Conservation (phyloP, 92 coral and sea anemone species). For the Micromussa lordhowensis region DNA sequence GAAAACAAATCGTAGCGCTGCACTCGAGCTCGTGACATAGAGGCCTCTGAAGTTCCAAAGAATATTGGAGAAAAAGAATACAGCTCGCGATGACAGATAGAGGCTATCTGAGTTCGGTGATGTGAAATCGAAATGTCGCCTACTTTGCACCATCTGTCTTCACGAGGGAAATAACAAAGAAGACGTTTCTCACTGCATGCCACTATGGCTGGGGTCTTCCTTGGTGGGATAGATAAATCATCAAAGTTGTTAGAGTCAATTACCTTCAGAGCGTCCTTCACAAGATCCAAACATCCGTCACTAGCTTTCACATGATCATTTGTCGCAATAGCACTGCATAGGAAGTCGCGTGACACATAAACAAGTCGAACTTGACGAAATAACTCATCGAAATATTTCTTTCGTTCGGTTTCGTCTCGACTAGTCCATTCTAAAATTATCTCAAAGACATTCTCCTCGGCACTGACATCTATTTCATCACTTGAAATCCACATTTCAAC, state of each 20-base stretch:
- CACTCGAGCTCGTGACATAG: too few species aligned
- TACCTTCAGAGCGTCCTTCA: background rate
- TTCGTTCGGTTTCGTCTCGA: background rate
- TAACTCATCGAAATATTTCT: slow-evolving; percentile 11
- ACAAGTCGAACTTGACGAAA: slow-evolving; percentile 26
- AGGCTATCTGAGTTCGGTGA: too few species aligned
- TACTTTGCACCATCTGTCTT: slow-evolving; percentile 3
- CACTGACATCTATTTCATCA: background rate
- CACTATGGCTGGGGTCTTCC: background rate
- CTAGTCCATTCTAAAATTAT: slow-evolving; percentile 2
- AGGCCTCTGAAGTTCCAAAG: too few species aligned
- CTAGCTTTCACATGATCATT: background rate
- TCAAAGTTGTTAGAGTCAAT: background rate
- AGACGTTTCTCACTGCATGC: background rate
- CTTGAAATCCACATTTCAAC: slow-evolving; percentile 15
- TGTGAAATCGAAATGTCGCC: background rate
- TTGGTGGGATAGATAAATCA: background rate
- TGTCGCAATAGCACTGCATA: background rate
- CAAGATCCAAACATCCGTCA: background rate
- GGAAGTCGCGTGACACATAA: slow-evolving; percentile 15
- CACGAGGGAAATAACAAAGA: slow-evolving; percentile 10
- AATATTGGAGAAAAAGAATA: too few species aligned
- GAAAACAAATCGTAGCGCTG: background rate
- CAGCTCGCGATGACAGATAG: too few species aligned
- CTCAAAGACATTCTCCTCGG: slow-evolving; percentile 12